A percentile compares a stretch with the other conserved stretches of the same genome.
phyloP scores from a whole-genome alignment of 2,888 invertebrate species.

The Heliconius sara region DNA sequence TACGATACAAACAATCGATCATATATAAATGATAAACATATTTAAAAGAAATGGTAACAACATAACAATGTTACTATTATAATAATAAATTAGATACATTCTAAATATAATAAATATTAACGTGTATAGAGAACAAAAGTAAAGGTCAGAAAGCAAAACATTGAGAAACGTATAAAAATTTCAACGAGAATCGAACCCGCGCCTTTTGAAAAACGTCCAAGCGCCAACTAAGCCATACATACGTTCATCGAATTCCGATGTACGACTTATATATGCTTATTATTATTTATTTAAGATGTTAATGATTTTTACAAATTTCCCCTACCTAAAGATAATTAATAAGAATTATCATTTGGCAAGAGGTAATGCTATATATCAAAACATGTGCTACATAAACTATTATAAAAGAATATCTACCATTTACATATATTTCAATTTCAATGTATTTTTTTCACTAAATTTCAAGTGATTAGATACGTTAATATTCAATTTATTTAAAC shows the following conservation, averaged over 20 bases:
- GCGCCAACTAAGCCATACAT: too few relatives aligned
- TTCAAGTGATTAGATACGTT: background rate
- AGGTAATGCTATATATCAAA: too few relatives aligned
- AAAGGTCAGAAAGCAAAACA: background rate
- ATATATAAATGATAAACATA: background rate
- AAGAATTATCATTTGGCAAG: too few relatives aligned
- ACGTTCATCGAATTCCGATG: too few relatives aligned
- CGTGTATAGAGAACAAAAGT: background rate
- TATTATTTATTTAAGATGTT: too few relatives aligned
- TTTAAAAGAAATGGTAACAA: conserved; percentile 24
- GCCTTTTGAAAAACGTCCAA: background rate
- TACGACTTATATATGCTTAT: too few relatives aligned
- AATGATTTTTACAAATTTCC: too few relatives aligned
- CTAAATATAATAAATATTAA: background rate
- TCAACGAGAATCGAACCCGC: background rate
- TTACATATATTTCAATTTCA: background rate
- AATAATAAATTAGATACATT: conserved; percentile 8
- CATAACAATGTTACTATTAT: background rate
- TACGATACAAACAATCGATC: conserved; percentile 24
- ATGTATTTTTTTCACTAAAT: background rate
- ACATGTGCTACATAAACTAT: background rate
- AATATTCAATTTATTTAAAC: background rate
- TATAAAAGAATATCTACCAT: background rate
- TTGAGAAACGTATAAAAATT: background rate
- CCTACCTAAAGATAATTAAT: too few relatives aligned